phyloP scores from a whole-genome alignment of 2,797 vertebrate genomes.

The Mormyrops boulengeri region DNA sequence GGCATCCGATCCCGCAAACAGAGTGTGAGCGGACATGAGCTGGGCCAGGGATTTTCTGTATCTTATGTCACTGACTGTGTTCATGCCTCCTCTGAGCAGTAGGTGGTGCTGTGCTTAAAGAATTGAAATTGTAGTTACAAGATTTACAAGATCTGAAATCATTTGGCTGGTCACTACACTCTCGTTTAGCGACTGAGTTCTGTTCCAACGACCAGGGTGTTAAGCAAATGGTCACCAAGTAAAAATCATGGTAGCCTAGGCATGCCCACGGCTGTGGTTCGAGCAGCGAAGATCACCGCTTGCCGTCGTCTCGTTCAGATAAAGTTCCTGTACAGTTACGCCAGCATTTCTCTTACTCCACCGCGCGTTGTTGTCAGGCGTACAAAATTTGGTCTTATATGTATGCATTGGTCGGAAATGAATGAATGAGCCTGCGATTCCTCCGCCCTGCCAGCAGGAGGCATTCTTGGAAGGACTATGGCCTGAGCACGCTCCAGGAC shows the following conservation, averaged over 20 bases:
- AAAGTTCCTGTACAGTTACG: neutral
- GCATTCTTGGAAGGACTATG: constrained; percentile 44
- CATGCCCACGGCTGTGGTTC: neutral
- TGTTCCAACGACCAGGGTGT: neutral
- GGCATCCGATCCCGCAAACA: constrained; percentile 14
- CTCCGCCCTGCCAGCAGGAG: constrained; percentile 21
- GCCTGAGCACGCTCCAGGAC: constrained; percentile 35
- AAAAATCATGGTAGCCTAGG: neutral
- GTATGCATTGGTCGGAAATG: neutral
- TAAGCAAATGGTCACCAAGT: neutral
- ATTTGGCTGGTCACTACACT: neutral
- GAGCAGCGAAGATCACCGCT: neutral
- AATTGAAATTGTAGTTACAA: neutral
- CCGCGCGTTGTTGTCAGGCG: neutral
- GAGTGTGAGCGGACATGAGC: constrained; percentile 42
- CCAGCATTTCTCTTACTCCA: neutral
- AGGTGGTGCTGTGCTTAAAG: neutral
- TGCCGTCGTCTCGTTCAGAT: neutral
- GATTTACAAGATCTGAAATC: neutral
- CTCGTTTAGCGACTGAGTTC: neutral
- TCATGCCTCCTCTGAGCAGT: neutral
- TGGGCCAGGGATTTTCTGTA: neutral
- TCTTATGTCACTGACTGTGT: too few relatives aligned
- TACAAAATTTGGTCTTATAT: neutral
- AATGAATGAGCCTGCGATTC: neutral